Conservation (phyloP, 2,888 invertebrate species). For the Tenthredo distinguenda region DNA sequence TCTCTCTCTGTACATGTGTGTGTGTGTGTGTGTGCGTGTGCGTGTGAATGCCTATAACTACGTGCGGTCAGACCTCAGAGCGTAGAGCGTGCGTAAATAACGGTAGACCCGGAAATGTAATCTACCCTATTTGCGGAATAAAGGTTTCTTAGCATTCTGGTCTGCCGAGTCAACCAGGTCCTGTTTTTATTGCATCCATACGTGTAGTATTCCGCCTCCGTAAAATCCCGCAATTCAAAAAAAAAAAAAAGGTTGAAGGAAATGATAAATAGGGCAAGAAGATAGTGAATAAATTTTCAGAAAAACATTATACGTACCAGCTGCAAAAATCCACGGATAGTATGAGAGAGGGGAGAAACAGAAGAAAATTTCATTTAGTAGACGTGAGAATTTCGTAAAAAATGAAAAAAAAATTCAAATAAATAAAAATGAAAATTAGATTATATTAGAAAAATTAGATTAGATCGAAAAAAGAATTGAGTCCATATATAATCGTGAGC, state of each 20-base stretch:
- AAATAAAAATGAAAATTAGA: no score
- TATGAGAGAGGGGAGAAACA: not conserved
- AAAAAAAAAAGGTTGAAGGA: not conserved
- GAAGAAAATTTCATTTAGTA: not conserved
- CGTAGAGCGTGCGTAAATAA: conserved; percentile 42
- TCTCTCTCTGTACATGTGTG: not conserved
- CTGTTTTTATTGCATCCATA: conserved; percentile 8
- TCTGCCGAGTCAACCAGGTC: conserved; percentile 8
- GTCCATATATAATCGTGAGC: no score
- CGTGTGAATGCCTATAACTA: not conserved
- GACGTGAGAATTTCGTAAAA: no score
- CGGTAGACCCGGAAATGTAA: conserved; percentile 47
- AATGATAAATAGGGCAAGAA: no score
- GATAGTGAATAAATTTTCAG: no score
- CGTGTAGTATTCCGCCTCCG: not conserved
- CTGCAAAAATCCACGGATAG: conserved; percentile 3
- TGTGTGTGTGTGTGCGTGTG: not conserved
- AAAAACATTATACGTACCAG: conserved; percentile 13
- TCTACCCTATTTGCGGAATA: conserved; percentile 45
- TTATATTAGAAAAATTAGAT: no score
- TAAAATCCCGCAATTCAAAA: not conserved
- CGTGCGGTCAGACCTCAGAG: conserved; percentile 26
- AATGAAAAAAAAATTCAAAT: no score
- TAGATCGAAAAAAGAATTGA: no score
- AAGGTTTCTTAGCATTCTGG: conserved; percentile 40